A percentile compares a stretch with the other conserved stretches of the same genome.
Evolutionary conservation across 2,888 invertebrate species (phyloP).

Genomic region (Apodemia mormo): DNA sequence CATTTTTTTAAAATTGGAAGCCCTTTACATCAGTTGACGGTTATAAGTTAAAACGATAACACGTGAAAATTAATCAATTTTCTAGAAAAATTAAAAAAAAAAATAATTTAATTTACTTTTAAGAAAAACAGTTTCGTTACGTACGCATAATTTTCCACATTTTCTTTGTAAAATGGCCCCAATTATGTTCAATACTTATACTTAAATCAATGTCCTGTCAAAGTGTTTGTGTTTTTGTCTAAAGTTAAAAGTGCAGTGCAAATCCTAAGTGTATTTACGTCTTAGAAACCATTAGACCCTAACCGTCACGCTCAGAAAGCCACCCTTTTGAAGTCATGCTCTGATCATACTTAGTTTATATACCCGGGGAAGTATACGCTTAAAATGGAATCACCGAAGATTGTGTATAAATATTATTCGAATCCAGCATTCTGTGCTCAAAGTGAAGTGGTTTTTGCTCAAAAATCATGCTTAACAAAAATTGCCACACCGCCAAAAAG

Average conservation of each 20-base stretch:
- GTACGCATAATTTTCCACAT: neutral
- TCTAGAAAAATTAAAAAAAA: neutral
- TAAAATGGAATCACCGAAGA: conserved; percentile 77
- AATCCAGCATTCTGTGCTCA: conserved; percentile 91
- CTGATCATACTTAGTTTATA: conserved; percentile 37
- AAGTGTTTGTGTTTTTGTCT: neutral
- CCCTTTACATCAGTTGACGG: conserved; percentile 59
- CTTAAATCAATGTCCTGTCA: neutral
- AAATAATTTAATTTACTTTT: neutral
- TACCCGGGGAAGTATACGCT: conserved; percentile 52
- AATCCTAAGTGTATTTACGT: conserved; percentile 20
- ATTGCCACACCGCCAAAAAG: conserved; percentile 55
- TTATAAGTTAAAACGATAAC: conserved; percentile 52
- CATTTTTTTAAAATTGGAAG: conserved; percentile 57
- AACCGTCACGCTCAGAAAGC: conserved; percentile 51
- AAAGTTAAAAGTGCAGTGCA: conserved; percentile 12
- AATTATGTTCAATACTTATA: neutral
- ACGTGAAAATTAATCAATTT: conserved; percentile 37
- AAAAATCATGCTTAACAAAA: conserved; percentile 64
- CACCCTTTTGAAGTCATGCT: conserved; percentile 61
- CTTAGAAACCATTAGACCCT: conserved; percentile 39
- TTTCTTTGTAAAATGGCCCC: neutral
- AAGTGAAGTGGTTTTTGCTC: conserved; percentile 83
- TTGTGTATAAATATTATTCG: conserved; percentile 85
- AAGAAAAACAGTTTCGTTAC: neutral